phyloP scores from a whole-genome alignment of 2,797 vertebrate species.

The Hirundo rustica region DNA sequence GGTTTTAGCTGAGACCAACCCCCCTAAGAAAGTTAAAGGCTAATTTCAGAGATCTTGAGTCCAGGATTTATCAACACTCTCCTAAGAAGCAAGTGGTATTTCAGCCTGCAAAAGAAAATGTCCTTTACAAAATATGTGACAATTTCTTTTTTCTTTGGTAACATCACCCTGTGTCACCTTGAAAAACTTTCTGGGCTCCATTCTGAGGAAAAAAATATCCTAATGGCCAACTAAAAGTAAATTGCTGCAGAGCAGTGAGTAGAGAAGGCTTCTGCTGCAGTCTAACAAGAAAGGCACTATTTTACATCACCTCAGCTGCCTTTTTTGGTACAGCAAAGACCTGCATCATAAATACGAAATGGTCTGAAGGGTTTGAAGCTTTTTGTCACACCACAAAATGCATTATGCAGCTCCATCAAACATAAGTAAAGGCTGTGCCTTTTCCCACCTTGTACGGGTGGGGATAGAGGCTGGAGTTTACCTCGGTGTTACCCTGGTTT shows the following conservation, averaged over 20 bases:
- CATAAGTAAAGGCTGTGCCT: not conserved
- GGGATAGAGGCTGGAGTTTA: not conserved
- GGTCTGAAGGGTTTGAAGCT: not conserved
- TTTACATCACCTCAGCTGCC: not conserved
- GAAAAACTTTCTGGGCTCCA: not conserved
- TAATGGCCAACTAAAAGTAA: not conserved
- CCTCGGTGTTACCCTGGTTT: no score
- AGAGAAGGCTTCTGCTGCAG: not conserved
- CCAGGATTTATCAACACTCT: not conserved
- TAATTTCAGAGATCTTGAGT: not conserved
- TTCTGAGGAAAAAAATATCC: not conserved
- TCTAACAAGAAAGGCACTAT: not conserved
- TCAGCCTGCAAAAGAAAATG: not conserved
- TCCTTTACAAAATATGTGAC: not conserved
- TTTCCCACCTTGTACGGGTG: not conserved
- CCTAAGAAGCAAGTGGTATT: not conserved
- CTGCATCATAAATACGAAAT: not conserved
- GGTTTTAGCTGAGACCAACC: not conserved
- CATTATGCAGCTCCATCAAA: not conserved
- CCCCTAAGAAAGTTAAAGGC: not conserved
- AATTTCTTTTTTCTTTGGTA: not conserved
- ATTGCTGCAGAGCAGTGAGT: not conserved
- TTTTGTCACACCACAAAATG: not conserved
- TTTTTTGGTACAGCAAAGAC: not conserved
- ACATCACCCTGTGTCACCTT: not conserved